phyloP scores from a whole-genome alignment of 2,888 invertebrate species.

The Drosophila macrospina region DNA sequence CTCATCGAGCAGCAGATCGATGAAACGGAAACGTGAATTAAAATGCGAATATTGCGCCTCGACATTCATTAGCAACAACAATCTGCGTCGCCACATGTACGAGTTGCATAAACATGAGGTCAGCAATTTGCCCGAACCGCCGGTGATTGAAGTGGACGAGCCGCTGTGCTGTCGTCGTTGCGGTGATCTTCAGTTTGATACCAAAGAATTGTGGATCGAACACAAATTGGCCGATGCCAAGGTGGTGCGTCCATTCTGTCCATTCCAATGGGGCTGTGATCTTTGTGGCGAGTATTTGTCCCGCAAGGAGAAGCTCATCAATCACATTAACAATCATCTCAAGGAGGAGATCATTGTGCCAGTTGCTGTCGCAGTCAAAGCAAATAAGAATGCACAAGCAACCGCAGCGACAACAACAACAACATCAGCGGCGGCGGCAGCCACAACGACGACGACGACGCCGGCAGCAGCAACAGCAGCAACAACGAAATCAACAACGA shows the following conservation, averaged over 20 bases:
- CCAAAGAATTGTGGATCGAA: slow-evolving; percentile 84
- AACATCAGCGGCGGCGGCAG: slow-evolving; percentile 10
- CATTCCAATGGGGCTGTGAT: slow-evolving; percentile 85
- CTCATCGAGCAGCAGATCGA: slow-evolving; percentile 59
- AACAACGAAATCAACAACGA: neutral
- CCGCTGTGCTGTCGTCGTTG: slow-evolving; percentile 83
- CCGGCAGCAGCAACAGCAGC: slow-evolving; percentile 1
- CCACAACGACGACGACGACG: slow-evolving; percentile 23
- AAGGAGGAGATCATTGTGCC: slow-evolving; percentile 82
- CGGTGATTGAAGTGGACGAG: slow-evolving; percentile 82
- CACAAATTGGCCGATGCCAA: slow-evolving; percentile 85
- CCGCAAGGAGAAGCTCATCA: slow-evolving; percentile 85
- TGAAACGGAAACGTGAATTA: slow-evolving; percentile 84
- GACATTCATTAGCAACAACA: slow-evolving; percentile 85
- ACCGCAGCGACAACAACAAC: slow-evolving; percentile 19
- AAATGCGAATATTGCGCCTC: slow-evolving; percentile 85
- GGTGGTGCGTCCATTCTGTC: slow-evolving; percentile 82
- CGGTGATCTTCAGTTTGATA: slow-evolving; percentile 80
- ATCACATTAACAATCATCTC: slow-evolving; percentile 85
- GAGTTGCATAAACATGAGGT: slow-evolving; percentile 85
- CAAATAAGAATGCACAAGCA: neutral
- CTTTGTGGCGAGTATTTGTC: slow-evolving; percentile 85
- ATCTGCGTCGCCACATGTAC: slow-evolving; percentile 84
- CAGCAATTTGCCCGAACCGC: slow-evolving; percentile 80
- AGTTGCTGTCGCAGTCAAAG: slow-evolving; percentile 31